Base-by-base conservation (phyloP, 2,888 invertebrate species). In the Ctena decussata region DNA sequence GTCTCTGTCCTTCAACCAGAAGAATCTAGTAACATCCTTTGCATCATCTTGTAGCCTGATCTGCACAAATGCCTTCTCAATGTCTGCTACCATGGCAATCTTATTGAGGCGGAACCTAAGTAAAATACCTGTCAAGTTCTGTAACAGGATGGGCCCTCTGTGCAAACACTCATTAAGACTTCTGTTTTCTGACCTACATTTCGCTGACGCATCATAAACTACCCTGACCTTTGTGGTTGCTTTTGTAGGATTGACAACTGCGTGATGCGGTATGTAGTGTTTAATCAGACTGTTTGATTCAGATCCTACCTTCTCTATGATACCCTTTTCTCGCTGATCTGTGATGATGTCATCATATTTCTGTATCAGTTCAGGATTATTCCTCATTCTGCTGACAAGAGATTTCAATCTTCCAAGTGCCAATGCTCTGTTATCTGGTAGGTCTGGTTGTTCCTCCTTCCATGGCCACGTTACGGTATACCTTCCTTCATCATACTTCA, bases 161-260 rank as follows among this genome's bases (percentile, higher is more conserved):
- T 65, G 39, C 49, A 84, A 71, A 37, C 84, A 84, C 15, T 84
- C 84, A 75, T 84, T 84, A 27, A 82, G 60, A 46, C 85, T 85
- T 1, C 57, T 57, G 72, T 74, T 53, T 1, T 70, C 46, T 27
- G 44, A 30, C 8, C 12, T 70, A 1, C n/a, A 11, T 49, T 83
- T 80, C 3, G 79, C 72, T 6, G 79, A 79, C n/a, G 79, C 79
- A 60, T 79, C 57, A 53, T 53, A 71, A 1, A 79, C 79, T 12
- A 79, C 65, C 37, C 79, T 49, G 0, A 79, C 32, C 32, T 79
- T 79, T 11, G 79, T 79, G 1, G 60, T 79, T 3, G 72, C 70
- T 35, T 60, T 79, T 12, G 53, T n/a, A 1, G 74, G 78, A 15
- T 27, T 82, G 18, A 82, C 41, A 12, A 82, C 73, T n/a, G 77